A percentile compares a stretch with the other conserved stretches of the same genome.
Conservation (phyloP, 2,888 invertebrate species). For the Dyspetes luteomarginatus region DNA sequence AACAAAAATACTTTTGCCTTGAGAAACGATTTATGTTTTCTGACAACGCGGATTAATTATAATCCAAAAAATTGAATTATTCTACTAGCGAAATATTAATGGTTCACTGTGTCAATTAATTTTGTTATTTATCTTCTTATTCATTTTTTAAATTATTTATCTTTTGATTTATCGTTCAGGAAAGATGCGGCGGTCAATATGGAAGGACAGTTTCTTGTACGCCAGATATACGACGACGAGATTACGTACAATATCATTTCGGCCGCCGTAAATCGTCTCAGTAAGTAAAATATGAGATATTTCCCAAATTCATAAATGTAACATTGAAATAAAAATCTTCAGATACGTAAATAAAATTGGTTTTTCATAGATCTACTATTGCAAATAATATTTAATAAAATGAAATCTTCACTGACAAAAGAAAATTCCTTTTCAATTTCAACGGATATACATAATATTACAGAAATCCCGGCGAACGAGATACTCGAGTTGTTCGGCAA, state of each 20-base stretch:
- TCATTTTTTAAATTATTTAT: not conserved
- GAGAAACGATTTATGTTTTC: too few relatives aligned
- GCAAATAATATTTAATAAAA: not conserved
- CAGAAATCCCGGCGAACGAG: conserved; percentile 95
- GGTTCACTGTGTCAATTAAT: too few relatives aligned
- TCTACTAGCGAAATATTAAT: too few relatives aligned
- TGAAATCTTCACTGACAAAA: not conserved
- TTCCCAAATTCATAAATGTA: too few relatives aligned
- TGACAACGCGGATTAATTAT: too few relatives aligned
- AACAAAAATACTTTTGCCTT: too few relatives aligned
- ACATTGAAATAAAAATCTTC: too few relatives aligned
- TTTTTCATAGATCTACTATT: too few relatives aligned
- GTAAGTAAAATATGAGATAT: conserved; percentile 88
- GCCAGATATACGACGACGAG: conserved; percentile 98
- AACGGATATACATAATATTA: conserved; percentile 75
- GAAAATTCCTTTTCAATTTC: not conserved
- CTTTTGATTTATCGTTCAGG: conserved; percentile 85
- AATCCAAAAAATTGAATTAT: too few relatives aligned
- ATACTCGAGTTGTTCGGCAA: conserved; percentile 96
- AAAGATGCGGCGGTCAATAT: conserved; percentile 96
- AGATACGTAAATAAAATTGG: too few relatives aligned
- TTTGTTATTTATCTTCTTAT: too few relatives aligned
- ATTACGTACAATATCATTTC: conserved; percentile 96
- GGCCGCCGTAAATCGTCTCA: conserved; percentile 95
- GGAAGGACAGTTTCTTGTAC: conserved; percentile 97